Conservation (phyloP, 2,888 invertebrate genomes). For the Tetragonula carbonaria region DNA sequence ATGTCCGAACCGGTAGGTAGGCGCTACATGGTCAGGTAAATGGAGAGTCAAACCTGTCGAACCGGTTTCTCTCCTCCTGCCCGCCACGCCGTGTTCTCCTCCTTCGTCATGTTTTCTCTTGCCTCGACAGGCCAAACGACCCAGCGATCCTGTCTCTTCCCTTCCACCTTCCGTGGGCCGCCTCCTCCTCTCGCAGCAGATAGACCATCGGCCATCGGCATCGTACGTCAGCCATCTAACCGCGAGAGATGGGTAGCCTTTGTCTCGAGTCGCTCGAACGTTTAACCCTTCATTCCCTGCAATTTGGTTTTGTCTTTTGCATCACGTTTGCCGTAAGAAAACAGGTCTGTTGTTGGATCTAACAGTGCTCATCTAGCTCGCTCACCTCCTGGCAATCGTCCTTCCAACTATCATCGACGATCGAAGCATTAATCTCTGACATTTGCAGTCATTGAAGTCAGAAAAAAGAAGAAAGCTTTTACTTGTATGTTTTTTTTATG, state of each 20-base stretch:
- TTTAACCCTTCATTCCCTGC: too few relatives aligned
- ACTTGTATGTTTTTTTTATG: too few relatives aligned
- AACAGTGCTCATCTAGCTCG: too few relatives aligned
- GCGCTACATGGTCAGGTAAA: conserved; percentile 80
- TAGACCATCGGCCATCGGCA: conserved; percentile 62
- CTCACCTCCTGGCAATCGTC: too few relatives aligned
- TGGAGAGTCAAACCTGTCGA: conserved; percentile 81
- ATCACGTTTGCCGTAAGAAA: too few relatives aligned
- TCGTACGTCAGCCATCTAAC: conserved; percentile 60
- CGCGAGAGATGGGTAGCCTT: conserved; percentile 27
- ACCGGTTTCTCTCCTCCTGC: conserved; percentile 77
- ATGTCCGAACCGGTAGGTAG: conserved; percentile 73
- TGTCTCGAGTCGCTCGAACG: neutral
- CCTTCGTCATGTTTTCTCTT: conserved; percentile 36
- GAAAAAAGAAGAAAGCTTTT: too few relatives aligned
- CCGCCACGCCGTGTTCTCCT: neutral
- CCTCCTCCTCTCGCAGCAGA: conserved; percentile 37
- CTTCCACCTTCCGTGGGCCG: conserved; percentile 44
- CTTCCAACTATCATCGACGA: too few relatives aligned
- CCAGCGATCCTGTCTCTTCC: conserved; percentile 23
- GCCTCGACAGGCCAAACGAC: conserved; percentile 44
- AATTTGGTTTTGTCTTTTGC: too few relatives aligned
- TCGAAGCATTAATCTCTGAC: too few relatives aligned
- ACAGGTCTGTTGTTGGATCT: too few relatives aligned
- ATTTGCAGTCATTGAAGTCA: too few relatives aligned